These are phyloP conservation scores for Eilema depressum DNA, from an alignment of 2,888 invertebrate genomes.

Conservation along the genomic window DNA sequence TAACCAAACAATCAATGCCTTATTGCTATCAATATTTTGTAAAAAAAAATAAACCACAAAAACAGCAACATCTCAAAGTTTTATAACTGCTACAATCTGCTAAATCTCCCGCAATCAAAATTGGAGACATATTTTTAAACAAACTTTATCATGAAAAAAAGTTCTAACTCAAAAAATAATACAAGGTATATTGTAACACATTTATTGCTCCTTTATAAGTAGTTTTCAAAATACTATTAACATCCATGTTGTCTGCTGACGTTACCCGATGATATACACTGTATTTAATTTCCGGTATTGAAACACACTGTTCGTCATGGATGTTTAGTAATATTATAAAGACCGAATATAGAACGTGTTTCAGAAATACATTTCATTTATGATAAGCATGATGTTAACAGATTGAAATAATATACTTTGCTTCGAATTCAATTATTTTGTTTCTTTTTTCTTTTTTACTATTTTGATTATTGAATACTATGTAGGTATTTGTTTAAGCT, in stretches of 20 bases:
- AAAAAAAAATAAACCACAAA: not conserved
- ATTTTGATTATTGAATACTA: too few relatives aligned
- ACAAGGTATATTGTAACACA: not conserved
- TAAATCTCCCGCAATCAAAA: not conserved
- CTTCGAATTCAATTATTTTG: too few relatives aligned
- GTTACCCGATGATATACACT: slow-evolving; percentile 39
- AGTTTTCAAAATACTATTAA: slow-evolving; percentile 32
- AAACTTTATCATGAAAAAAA: not conserved
- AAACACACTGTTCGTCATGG: slow-evolving; percentile 20
- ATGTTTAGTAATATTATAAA: slow-evolving; percentile 11
- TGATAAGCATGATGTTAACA: not conserved
- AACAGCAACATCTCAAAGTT: not conserved
- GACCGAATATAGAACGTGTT: not conserved
- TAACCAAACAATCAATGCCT: not conserved
- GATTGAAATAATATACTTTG: too few relatives aligned
- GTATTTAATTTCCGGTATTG: slow-evolving; percentile 48
- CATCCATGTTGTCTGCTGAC: slow-evolving; percentile 27
- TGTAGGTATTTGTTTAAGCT: too few relatives aligned
- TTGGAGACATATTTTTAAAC: not conserved
- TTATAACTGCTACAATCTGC: not conserved
- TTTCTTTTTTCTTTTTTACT: not conserved
- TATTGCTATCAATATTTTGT: not conserved
- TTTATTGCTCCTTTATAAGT: not conserved
- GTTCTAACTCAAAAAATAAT: not conserved
- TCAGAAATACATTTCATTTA: not conserved